phyloP scores from a whole-genome alignment of 2,888 invertebrate species.

The Drosophila rubida region DNA sequence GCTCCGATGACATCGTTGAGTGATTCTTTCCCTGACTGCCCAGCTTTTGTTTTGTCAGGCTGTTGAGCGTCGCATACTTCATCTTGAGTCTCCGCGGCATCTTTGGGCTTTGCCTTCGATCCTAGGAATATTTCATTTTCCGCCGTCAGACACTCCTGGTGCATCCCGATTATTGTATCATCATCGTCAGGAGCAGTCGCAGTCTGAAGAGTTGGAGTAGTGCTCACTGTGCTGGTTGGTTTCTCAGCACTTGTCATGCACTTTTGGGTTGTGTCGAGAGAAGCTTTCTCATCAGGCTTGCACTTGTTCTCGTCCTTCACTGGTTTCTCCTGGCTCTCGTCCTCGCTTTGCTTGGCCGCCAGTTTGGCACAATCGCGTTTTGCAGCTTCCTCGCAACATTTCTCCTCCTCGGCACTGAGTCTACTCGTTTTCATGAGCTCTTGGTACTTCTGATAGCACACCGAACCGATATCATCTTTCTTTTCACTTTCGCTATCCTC shows the following conservation, averaged over 20 bases:
- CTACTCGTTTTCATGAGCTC: not conserved
- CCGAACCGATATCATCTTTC: not conserved
- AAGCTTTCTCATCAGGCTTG: conserved; percentile 1
- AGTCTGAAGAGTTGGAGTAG: not conserved
- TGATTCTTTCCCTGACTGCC: not conserved
- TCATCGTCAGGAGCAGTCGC: not conserved
- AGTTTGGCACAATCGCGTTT: not conserved
- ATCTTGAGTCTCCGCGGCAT: not conserved
- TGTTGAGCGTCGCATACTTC: not conserved
- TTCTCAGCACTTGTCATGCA: not conserved
- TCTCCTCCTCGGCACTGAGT: conserved; percentile 1
- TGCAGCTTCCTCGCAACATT: not conserved
- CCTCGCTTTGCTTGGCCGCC: not conserved
- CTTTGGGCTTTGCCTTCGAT: not conserved
- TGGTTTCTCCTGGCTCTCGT: conserved; percentile 3
- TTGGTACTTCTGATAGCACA: not conserved
- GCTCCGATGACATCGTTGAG: no score
- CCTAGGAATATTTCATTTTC: conserved; percentile 6
- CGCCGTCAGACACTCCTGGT: conserved; percentile 8
- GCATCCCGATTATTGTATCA: conserved; percentile 12
- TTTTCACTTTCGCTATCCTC: not conserved
- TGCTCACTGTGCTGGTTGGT: not conserved
- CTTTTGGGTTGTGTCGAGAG: not conserved
- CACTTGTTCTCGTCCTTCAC: not conserved
- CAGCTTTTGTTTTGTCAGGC: not conserved